Evolutionary conservation across 1,140 invertebrate genomes (phyloP), one percentile per base, ranked within the genome.

Genomic region (Brachionus manjavacas): DNA sequence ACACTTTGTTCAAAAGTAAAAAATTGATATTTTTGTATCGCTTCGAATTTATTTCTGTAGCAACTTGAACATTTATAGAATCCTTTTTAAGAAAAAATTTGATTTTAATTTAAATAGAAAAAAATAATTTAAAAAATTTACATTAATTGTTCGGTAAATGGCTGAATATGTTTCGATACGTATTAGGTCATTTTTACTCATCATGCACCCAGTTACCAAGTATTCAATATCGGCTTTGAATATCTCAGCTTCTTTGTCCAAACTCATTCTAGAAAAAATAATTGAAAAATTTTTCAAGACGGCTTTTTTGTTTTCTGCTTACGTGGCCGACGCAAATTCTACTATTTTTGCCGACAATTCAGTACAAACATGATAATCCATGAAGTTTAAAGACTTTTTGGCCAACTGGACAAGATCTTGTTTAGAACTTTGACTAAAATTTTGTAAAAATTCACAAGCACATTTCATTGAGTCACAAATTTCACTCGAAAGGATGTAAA

Each of bases 371-470:
- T 64, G 64, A 64, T 81, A 64, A 20, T 81, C 79, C 52, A 81
- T 60, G 25, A 64, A 81, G 35, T 81, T 68, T 23, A 81, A 43
- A 64, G 79, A 81, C 14, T 81, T 68, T 81, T 81, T 81, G 31
- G 79, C 79, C 23, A 81, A 64, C 11, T 39, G 6, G 1, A 81
- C 43, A n/a, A 81, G 41, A 28, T 60, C 52, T 7, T 60, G 49
- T 81, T 64, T 81, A 9, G 41, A 60, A n/a, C 3, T 64, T 11
- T 76, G 72, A 49, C 35, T 60, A 12, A 25, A 81, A 64, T 60
- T 81, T 43, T 60, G 49, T 20, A 81, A 64, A 64, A 81, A 81
- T 46, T 68, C 39, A 68, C 79, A 81, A 20, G 79, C 79, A 81
- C 20, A 12, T 81, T 81, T 81, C 79, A 81, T 81, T 0, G 79